phyloP scores from a whole-genome alignment of 2,888 invertebrate genomes.

The Dorcus parallelipipedus region DNA sequence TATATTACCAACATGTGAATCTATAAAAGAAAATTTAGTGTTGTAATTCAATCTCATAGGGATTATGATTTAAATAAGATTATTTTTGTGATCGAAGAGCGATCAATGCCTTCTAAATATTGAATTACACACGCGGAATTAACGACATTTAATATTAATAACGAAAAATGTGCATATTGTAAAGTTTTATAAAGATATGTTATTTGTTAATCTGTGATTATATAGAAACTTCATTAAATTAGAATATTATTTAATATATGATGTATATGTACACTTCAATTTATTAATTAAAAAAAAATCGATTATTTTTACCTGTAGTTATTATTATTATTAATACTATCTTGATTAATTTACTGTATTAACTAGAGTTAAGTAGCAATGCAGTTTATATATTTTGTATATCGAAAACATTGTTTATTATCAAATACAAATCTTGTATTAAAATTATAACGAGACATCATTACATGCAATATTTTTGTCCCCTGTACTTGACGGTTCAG shows the following conservation, averaged over 20 bases:
- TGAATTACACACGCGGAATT: not conserved
- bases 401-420: not conserved
- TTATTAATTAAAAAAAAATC: conserved; percentile 2
- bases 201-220: conserved; percentile 37
- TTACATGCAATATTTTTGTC: conserved; percentile 3
- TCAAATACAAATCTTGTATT: too few relatives aligned
- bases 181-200: conserved; percentile 31
- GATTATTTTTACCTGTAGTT: conserved; percentile 1
- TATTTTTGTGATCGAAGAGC: not conserved
- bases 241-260: conserved; percentile 5
- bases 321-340: not conserved
- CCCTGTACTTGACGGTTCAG: conserved; percentile 1
- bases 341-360: not conserved
- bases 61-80: not conserved
- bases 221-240: conserved; percentile 27
- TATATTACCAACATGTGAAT: not conserved
- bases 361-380: not conserved
- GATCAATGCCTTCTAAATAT: not conserved
- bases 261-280: not conserved
- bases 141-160: conserved; percentile 7
- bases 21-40: not conserved
- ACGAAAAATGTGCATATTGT: conserved; percentile 28
- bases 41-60: not conserved
- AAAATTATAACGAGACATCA: too few relatives aligned
- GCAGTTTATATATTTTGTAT: not conserved